A percentile compares a stretch with the other conserved stretches of the same genome.
Conservation (phyloP, 2,888 invertebrate genomes). For the Psylliodes chrysocephalus region DNA sequence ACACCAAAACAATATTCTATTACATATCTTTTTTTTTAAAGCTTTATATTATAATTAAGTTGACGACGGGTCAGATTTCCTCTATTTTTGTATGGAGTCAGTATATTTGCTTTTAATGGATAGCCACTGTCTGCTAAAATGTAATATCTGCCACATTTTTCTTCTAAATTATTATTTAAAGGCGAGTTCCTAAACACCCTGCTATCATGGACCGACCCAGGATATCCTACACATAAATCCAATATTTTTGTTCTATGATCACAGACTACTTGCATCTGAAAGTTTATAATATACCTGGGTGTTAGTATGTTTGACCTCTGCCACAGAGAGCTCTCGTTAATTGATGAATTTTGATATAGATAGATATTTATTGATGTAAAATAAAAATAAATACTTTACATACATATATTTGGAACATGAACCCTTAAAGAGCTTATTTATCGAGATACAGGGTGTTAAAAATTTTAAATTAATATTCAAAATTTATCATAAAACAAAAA, state of each 20-base stretch:
- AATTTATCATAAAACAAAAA: too few species aligned
- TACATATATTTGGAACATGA: too few species aligned
- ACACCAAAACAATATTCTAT: constrained; percentile 9
- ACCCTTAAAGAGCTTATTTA: too few species aligned
- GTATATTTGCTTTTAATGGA: constrained; percentile 22
- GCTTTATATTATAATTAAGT: constrained; percentile 33
- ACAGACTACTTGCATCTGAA: constrained; percentile 24
- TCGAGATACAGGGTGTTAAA: too few species aligned
- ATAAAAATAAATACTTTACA: too few species aligned
- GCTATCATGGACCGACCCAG: constrained; percentile 14
- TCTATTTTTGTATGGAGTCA: constrained; percentile 39
- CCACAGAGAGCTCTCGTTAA: too few species aligned
- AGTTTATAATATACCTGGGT: too few species aligned
- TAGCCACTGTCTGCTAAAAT: constrained; percentile 33
- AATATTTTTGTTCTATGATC: constrained; percentile 15
- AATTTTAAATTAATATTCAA: too few species aligned
- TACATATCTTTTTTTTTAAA: constrained; percentile 32
- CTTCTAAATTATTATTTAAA: constrained; percentile 9
- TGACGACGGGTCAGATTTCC: constrained; percentile 34
- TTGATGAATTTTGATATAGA: too few species aligned
- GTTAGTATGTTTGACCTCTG: too few species aligned
- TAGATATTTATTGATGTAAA: too few species aligned
- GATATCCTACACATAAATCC: constrained; percentile 15
- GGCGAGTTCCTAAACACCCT: constrained; percentile 30
- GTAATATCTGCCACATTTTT: constrained; percentile 29